Percentiles rank a stretch among this genome's conserved stretches.
Evolutionary conservation across 2,113 vertebrate genomes (phyloP).

Genomic region (Catharus fuscescens): DNA sequence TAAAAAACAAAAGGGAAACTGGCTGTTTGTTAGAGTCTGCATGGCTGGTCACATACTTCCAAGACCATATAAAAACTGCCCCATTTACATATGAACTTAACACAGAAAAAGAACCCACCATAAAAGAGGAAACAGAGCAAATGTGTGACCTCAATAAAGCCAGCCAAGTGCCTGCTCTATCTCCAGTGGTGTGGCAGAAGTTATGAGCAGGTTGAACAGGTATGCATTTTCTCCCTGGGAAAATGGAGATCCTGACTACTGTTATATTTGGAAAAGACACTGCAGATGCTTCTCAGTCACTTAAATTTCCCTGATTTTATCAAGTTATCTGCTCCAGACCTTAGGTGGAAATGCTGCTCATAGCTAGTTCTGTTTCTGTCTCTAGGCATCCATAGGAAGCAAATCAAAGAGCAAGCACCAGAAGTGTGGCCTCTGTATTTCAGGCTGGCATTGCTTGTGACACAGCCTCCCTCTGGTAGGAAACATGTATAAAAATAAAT

Average conservation of each 20-base stretch:
- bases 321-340: not conserved
- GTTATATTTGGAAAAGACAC: not conserved
- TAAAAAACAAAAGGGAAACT: not conserved
- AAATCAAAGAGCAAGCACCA: not conserved
- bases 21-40: not conserved
- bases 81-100: not conserved
- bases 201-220: not conserved
- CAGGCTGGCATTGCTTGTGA: not conserved
- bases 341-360: not conserved
- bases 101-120: not conserved
- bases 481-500: not conserved
- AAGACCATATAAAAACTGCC: not conserved
- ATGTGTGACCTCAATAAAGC: not conserved
- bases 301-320: not conserved
- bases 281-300: not conserved
- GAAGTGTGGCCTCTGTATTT: not conserved
- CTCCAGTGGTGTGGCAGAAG: not conserved
- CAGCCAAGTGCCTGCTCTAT: not conserved
- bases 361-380: not conserved
- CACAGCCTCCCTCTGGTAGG: not conserved
- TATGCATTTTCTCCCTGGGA: not conserved
- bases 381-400: not conserved
- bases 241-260: not conserved
- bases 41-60: not conserved
- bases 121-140: not conserved